Evolutionary conservation across 2,888 invertebrate species (phyloP).

Genomic region (Galeruca laticollis): DNA sequence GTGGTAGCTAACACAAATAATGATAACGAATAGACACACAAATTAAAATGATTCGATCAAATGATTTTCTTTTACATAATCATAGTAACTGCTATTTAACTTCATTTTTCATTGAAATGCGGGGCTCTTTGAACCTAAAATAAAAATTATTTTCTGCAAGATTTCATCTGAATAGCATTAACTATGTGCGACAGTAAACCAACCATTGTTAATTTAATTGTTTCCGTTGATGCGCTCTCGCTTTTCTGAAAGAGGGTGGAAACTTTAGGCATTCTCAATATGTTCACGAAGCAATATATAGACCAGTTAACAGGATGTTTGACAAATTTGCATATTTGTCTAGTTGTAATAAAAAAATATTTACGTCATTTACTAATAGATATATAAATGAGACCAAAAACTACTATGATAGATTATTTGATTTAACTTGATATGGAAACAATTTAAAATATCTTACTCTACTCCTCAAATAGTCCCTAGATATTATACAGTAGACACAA

Average conservation of each 20-base stretch:
- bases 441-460: no score
- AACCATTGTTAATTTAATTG: constrained; percentile 69
- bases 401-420: no score
- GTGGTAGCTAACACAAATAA: background rate
- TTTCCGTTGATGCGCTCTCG: constrained; percentile 67
- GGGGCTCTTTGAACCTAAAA: constrained; percentile 64
- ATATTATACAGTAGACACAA: no score
- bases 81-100: constrained; percentile 51
- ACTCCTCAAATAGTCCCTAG: no score
- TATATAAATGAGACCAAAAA: background rate
- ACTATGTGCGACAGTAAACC: constrained; percentile 66
- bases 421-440: no score
- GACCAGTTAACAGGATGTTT: constrained; percentile 28
- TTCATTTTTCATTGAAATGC: constrained; percentile 64
- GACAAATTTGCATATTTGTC: constrained; percentile 11
- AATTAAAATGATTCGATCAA: constrained; percentile 42
- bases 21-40: background rate
- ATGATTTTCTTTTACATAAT: constrained; percentile 41
- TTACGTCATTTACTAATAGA: background rate
- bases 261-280: constrained; percentile 60
- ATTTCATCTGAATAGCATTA: constrained; percentile 65
- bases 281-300: constrained; percentile 44
- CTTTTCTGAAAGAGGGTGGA: constrained; percentile 60
- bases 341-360: background rate
- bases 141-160: constrained; percentile 68